Evolutionary conservation across 2,113 vertebrate species (phyloP).

Genomic region (Diglossa brunneiventris): DNA sequence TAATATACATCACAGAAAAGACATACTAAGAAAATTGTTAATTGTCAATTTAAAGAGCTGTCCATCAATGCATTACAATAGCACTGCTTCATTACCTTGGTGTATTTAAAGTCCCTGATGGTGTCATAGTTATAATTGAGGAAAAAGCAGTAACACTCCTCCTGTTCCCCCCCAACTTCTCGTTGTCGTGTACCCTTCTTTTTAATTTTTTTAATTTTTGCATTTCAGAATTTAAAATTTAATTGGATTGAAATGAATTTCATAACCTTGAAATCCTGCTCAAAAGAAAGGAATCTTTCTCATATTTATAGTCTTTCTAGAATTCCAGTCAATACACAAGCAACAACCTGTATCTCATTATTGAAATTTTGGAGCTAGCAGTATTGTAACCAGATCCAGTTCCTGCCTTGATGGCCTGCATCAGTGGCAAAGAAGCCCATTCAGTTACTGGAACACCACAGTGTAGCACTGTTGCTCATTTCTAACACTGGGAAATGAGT

Average conservation of each 20-base stretch:
- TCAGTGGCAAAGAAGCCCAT: not conserved
- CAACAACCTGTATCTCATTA: not conserved
- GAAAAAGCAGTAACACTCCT: not conserved
- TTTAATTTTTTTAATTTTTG: not conserved
- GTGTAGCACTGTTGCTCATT: not conserved
- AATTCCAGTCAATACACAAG: not conserved
- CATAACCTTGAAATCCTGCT: not conserved
- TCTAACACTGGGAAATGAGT: not conserved
- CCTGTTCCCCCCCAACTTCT: not conserved
- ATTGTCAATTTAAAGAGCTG: not conserved
- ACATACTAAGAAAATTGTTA: not conserved
- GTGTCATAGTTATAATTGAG: not conserved
- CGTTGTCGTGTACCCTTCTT: accelerated
- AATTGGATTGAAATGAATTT: not conserved
- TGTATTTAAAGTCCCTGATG: not conserved
- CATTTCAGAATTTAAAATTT: not conserved
- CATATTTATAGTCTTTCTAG: not conserved
- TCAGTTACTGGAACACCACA: not conserved
- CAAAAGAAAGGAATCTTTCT: not conserved
- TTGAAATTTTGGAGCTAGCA: not conserved
- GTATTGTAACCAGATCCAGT: not conserved
- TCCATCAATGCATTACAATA: not conserved
- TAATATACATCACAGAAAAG: not conserved
- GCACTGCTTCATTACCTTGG: not conserved
- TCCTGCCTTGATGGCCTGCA: not conserved